phyloP scores from a whole-genome alignment of 2,888 invertebrate genomes.

The Odontocerum albicorne region DNA sequence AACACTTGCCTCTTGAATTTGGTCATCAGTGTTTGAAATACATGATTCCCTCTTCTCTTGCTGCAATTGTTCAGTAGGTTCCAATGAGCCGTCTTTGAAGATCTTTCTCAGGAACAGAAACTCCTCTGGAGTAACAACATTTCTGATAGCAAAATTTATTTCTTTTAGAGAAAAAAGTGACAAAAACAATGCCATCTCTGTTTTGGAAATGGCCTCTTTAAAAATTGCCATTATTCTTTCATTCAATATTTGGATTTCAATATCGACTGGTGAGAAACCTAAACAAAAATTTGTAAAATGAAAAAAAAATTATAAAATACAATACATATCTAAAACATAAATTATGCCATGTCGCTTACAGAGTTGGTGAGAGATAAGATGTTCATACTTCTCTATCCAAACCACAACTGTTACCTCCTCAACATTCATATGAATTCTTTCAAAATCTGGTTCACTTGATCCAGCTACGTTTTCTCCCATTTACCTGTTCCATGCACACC shows the following conservation, averaged over 20 bases:
- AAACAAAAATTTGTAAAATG: neutral
- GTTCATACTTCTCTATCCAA: too few relatives aligned
- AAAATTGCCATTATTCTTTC: slow-evolving; percentile 58
- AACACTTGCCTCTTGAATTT: slow-evolving; percentile 21
- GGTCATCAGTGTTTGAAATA: slow-evolving; percentile 17
- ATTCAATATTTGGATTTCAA: slow-evolving; percentile 57
- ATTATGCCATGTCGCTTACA: too few relatives aligned
- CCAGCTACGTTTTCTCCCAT: too few relatives aligned
- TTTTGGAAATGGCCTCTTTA: slow-evolving; percentile 52
- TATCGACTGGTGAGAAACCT: slow-evolving; percentile 44
- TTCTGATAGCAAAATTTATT: slow-evolving; percentile 8
- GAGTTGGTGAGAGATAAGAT: too few relatives aligned
- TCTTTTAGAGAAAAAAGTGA: slow-evolving; percentile 13
- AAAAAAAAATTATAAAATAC: neutral
- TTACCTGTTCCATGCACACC: too few relatives aligned
- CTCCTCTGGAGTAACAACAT: slow-evolving; percentile 5
- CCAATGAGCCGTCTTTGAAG: slow-evolving; percentile 39
- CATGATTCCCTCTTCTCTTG: neutral
- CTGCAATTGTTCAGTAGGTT: neutral
- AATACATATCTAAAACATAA: too few relatives aligned
- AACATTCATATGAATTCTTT: too few relatives aligned
- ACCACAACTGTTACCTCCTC: too few relatives aligned
- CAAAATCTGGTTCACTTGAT: too few relatives aligned
- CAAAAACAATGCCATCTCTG: slow-evolving; percentile 50
- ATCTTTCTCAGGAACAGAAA: slow-evolving; percentile 36